Conservation (phyloP, 1,140 invertebrate species). For the Caerostris extrusa region DNA sequence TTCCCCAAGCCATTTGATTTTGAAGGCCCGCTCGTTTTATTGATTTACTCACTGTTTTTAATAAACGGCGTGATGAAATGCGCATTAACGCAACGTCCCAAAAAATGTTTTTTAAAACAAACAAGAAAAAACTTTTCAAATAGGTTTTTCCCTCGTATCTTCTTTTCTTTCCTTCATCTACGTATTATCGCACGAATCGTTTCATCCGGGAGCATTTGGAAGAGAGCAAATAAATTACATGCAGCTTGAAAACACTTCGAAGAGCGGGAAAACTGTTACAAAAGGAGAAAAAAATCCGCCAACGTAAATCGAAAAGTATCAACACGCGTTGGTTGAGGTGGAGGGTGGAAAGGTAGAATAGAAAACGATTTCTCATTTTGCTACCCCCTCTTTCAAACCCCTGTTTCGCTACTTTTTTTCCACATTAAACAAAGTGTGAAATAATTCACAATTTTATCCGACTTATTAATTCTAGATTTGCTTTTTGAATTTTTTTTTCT, state of each 20-base stretch:
- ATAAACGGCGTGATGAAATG: conserved; percentile 54
- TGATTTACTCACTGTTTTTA: conserved; percentile 42
- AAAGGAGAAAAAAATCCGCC: not conserved
- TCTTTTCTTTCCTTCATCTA: not conserved
- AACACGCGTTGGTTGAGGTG: conserved; percentile 21
- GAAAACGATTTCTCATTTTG: conserved; percentile 51
- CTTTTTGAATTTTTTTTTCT: not conserved
- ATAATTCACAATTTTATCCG: not conserved
- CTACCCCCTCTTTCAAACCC: not conserved
- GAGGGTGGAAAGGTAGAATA: conserved; percentile 26
- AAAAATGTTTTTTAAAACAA: conserved; percentile 39
- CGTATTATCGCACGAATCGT: conserved; percentile 53
- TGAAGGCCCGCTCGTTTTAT: conserved; percentile 5
- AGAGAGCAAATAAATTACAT: conserved; percentile 53
- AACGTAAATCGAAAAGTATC: conserved; percentile 63
- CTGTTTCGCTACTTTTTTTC: not conserved
- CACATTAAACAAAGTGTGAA: not conserved
- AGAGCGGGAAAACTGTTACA: conserved; percentile 23
- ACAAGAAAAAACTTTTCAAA: conserved; percentile 34
- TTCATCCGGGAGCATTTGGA: not conserved
- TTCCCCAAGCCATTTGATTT: conserved; percentile 11
- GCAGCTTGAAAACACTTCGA: conserved; percentile 29
- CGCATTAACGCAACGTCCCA: conserved; percentile 30
- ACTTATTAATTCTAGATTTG: conserved; percentile 28
- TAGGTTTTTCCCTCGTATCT: not conserved